phyloP scores from a whole-genome alignment of 2,797 vertebrate species.

The Octomys mimax region DNA sequence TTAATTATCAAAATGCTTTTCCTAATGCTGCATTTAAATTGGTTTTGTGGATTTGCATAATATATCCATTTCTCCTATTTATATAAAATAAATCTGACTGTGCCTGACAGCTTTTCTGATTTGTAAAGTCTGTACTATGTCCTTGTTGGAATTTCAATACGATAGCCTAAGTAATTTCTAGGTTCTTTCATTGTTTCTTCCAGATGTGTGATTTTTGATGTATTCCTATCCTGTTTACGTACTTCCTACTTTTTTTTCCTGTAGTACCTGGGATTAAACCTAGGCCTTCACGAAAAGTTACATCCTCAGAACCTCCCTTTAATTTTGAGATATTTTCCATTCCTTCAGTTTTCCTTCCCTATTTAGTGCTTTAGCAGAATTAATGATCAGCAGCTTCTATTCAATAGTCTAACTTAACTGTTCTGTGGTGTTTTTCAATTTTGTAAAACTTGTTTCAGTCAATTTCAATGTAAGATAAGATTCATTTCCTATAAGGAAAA shows the following conservation, averaged over 20 bases:
- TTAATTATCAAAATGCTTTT: slow-evolving; percentile 7
- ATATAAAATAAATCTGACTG: neutral
- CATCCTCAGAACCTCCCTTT: neutral
- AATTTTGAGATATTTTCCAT: neutral
- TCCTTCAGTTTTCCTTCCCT: neutral
- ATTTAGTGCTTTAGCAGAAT: neutral
- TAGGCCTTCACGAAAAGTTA: neutral
- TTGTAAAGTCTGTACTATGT: neutral
- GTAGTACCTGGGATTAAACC: neutral
- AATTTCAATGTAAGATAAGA: neutral
- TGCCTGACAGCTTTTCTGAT: neutral
- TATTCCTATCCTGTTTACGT: neutral
- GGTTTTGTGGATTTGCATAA: neutral
- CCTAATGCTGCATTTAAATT: neutral
- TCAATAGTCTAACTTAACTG: neutral
- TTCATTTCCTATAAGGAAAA: neutral
- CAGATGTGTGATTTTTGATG: neutral
- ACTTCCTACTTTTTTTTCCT: neutral
- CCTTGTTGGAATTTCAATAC: neutral
- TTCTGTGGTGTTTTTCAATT: neutral
- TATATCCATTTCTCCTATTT: neutral
- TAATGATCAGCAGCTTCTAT: neutral
- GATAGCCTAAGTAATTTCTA: neutral
- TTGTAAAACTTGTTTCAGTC: neutral
- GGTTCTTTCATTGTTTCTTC: neutral